Evolutionary conservation across 1,140 invertebrate genomes (phyloP).

Genomic region (Drosophila tropicalis): DNA sequence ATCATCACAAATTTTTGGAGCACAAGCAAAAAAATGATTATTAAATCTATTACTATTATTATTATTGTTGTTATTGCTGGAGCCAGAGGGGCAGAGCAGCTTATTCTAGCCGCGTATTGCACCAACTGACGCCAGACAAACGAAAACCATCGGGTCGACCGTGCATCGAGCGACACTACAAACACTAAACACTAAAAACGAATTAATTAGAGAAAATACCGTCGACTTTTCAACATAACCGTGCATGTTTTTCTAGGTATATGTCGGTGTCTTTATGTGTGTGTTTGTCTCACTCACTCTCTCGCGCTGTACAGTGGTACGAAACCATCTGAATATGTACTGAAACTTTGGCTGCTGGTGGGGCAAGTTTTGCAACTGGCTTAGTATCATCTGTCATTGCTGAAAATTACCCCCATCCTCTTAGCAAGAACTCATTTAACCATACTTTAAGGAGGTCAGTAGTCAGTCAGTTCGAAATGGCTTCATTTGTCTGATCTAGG

Average conservation of each 20-base stretch:
- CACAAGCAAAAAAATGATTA: slow-evolving; percentile 10
- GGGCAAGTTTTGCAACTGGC: too few relatives aligned
- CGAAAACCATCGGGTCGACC: slow-evolving; percentile 1
- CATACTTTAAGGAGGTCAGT: too few relatives aligned
- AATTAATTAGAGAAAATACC: slow-evolving; percentile 79
- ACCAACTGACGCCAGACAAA: slow-evolving; percentile 24
- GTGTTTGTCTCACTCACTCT: background rate
- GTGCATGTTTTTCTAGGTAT: background rate
- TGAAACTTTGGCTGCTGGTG: too few relatives aligned
- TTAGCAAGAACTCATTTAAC: too few relatives aligned
- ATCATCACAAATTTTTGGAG: background rate
- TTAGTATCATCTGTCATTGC: too few relatives aligned
- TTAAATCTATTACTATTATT: too few relatives aligned
- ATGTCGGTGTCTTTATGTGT: background rate
- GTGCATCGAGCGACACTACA: slow-evolving; percentile 40
- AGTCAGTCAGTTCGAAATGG: too few relatives aligned
- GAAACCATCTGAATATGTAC: background rate
- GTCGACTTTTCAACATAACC: slow-evolving; percentile 42
- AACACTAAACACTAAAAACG: slow-evolving; percentile 44
- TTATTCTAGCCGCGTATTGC: slow-evolving; percentile 69
- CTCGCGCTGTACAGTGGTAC: slow-evolving; percentile 39
- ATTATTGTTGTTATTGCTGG: background rate
- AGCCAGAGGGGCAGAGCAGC: slow-evolving; percentile 34
- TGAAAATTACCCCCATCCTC: too few relatives aligned
- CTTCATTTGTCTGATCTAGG: too few relatives aligned